Conservation (phyloP, 2,113 vertebrate species). For the Mastomys coucha region DNA sequence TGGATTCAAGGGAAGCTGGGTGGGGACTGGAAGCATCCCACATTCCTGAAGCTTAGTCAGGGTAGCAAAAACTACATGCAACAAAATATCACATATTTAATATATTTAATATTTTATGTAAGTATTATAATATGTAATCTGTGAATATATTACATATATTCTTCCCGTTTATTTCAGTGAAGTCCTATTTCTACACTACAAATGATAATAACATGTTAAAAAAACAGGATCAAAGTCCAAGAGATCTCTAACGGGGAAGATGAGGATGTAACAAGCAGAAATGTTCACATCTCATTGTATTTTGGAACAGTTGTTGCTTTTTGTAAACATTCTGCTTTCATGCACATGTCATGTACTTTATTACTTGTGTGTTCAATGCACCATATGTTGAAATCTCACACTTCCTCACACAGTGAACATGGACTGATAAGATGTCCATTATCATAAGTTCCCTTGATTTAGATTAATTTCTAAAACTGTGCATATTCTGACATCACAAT, state of each 20-base stretch:
- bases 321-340: background rate
- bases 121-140: no score
- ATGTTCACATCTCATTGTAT: background rate
- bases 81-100: no score
- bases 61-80: no score
- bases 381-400: background rate
- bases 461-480: background rate
- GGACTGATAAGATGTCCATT: background rate
- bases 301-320: background rate
- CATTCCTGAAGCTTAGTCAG: no score
- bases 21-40: no score
- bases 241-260: background rate
- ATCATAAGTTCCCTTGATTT: background rate
- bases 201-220: background rate
- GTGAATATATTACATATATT: no score
- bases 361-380: background rate
- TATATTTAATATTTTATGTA: no score
- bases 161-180: no score
- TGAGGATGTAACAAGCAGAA: background rate
- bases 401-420: background rate
- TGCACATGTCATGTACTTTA: background rate
- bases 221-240: background rate
- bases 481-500: background rate
- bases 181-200: background rate
- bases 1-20: no score